A percentile compares a stretch with the other conserved stretches of the same genome.
Evolutionary conservation across 2,888 invertebrate species (phyloP).

Genomic region (Drosophila anceps): DNA sequence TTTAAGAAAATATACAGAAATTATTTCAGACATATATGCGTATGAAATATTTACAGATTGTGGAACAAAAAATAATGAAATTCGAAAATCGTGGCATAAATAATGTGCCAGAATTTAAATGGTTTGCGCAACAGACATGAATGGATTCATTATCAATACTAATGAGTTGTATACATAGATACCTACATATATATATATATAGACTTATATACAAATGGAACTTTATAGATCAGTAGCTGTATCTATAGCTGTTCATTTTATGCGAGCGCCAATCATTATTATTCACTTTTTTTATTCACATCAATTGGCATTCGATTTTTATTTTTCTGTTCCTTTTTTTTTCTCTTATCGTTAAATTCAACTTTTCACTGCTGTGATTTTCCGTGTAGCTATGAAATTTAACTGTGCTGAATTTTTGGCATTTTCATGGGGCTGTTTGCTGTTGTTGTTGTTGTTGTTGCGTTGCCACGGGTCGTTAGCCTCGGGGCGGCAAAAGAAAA

Average conservation of each 20-base stretch:
- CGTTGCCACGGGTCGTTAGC: slow-evolving; percentile 61
- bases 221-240: slow-evolving; percentile 17
- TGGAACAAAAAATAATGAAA: not conserved
- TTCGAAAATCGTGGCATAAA: slow-evolving; percentile 21
- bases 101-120: slow-evolving; percentile 23
- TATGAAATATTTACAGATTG: slow-evolving; percentile 10
- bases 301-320: slow-evolving; percentile 55
- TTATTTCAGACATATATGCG: not conserved
- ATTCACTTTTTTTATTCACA: slow-evolving; percentile 14
- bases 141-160: slow-evolving; percentile 49
- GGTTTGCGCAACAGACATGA: slow-evolving; percentile 24
- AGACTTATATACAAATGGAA: slow-evolving; percentile 12
- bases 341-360: slow-evolving; percentile 51
- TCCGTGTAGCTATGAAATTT: slow-evolving; percentile 31
- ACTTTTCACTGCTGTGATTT: slow-evolving; percentile 51
- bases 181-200: not conserved
- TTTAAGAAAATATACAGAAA: slow-evolving; percentile 5
- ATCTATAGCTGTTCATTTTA: slow-evolving; percentile 13
- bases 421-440: slow-evolving; percentile 30
- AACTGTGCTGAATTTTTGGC: slow-evolving; percentile 15
- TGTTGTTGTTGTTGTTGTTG: slow-evolving; percentile 32
- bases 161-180: slow-evolving; percentile 16
- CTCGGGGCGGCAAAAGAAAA: slow-evolving; percentile 26
- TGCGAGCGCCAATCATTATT: slow-evolving; percentile 42
- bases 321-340: slow-evolving; percentile 18